Evolutionary conservation across 1,140 invertebrate genomes (phyloP), one percentile per base, ranked within the genome.

Genomic region (Halesus radiatus): DNA sequence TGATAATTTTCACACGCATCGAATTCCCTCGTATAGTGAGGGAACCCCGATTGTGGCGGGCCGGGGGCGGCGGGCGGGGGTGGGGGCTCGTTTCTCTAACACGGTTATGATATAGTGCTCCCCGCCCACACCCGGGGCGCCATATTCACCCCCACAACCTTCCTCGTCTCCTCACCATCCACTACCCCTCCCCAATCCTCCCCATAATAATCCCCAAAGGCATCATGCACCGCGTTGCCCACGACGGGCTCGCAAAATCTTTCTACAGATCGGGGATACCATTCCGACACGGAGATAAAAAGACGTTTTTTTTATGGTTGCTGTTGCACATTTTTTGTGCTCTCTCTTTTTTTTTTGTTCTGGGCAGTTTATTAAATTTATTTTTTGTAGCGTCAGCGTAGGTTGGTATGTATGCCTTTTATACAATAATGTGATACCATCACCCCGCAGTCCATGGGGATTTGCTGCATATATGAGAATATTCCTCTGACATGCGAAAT

Each of bases 1-100:
- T 70, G 66, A 70, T 70, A 70, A 70, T 70, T 70, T 64, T 64
- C 62, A 64, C 62, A 64, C 62, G 62, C 62, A 64, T 32, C 62
- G 22, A 60, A 32, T 29, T 29, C 26, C 26, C 26, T 64, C 26
- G 22, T 26, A 64, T 20, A 60, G 18, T n/a, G 62, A 29, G 23
- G 15, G 16, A 26, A 7, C 23, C 56, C 26, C 62, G 62, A 26
- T 29, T 22, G 22, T 16, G 23, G 60, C 18, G n/a, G 62, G 10
- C 22, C 26, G 26, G 26, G 26, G 26, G 26, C 26, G 26, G 5
- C 26, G 26, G 26, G 62, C 22, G 62, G 10, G 26, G 22, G 16
- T 6, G 62, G 62, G 22, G 16, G 13, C 54, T n/a, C 15, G 15
- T 37, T 18, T 18, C 66, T 23, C 66, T 70, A 70, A 70, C 66